Conservation (phyloP, 2,888 invertebrate genomes). For the Stramonita haemastoma region DNA sequence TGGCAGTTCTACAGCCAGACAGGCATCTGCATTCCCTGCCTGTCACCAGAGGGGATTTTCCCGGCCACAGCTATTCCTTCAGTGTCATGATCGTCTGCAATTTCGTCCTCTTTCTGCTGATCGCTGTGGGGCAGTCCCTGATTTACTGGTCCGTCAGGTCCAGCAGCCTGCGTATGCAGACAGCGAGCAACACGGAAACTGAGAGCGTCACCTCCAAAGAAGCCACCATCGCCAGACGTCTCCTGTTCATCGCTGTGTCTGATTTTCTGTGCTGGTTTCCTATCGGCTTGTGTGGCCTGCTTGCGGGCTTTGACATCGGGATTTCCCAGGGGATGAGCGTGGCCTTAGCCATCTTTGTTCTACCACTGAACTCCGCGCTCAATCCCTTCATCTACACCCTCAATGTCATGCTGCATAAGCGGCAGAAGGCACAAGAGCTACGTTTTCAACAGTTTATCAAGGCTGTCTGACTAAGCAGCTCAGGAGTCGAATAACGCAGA, state of each 20-base stretch:
- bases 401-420: conserved; percentile 36
- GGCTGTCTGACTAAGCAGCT: no score
- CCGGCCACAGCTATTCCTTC: conserved; percentile 75
- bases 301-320: conserved; percentile 28
- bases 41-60: conserved; percentile 62
- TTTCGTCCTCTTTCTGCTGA: conserved; percentile 68
- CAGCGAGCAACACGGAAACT: background rate
- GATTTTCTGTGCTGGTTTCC: conserved; percentile 50
- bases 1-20: conserved; percentile 69
- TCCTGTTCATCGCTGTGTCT: conserved; percentile 41
- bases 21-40: conserved; percentile 74
- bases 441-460: background rate
- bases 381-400: conserved; percentile 74
- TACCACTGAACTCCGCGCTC: conserved; percentile 80
- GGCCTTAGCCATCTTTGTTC: conserved; percentile 75
- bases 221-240: conserved; percentile 44
- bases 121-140: conserved; percentile 69
- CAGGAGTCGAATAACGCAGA: no score
- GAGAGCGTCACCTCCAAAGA: conserved; percentile 27
- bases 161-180: background rate
- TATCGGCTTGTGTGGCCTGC: conserved; percentile 42
- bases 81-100: conserved; percentile 73
- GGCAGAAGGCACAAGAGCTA: conserved; percentile 20
- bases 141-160: conserved; percentile 64
- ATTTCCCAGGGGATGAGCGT: conserved; percentile 44